Percentiles rank a stretch among this genome's conserved stretches.
Evolutionary conservation across 1,140 invertebrate species (phyloP).

Genomic region (Drosophila ficusphila): DNA sequence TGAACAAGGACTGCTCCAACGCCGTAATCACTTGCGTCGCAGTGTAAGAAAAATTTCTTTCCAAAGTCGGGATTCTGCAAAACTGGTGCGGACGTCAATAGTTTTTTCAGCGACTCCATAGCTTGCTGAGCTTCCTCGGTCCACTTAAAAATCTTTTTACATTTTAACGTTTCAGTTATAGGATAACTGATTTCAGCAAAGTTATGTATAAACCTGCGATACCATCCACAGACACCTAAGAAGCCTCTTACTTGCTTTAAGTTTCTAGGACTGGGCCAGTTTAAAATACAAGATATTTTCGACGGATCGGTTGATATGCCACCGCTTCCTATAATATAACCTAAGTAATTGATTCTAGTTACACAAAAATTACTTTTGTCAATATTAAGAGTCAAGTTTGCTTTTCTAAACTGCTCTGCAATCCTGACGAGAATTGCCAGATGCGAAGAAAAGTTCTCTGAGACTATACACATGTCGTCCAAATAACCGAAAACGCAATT

Average conservation of each 20-base stretch:
- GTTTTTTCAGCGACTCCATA: slow-evolving; percentile 5
- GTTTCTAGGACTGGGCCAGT: slow-evolving; percentile 9
- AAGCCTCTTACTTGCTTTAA: slow-evolving; percentile 13
- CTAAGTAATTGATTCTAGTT: background rate
- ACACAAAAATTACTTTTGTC: background rate
- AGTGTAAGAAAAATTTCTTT: slow-evolving; percentile 3
- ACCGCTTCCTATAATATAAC: background rate
- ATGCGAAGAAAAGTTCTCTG: background rate
- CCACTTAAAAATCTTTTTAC: slow-evolving; percentile 10
- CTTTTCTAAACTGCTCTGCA: background rate
- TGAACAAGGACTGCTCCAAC: background rate
- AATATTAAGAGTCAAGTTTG: background rate
- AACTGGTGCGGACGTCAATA: background rate
- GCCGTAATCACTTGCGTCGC: slow-evolving; percentile 1
- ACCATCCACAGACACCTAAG: slow-evolving; percentile 5
- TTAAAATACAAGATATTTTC: slow-evolving; percentile 5
- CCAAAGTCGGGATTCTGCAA: slow-evolving; percentile 3
- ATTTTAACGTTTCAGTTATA: background rate
- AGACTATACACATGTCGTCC: background rate
- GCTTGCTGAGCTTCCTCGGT: background rate
- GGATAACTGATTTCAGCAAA: background rate
- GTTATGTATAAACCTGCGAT: slow-evolving; percentile 7
- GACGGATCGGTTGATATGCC: slow-evolving; percentile 5
- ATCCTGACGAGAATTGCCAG: background rate
- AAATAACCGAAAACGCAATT: background rate